Evolutionary conservation across 2,113 vertebrate genomes (phyloP).

Genomic region (Silurus glanis): DNA sequence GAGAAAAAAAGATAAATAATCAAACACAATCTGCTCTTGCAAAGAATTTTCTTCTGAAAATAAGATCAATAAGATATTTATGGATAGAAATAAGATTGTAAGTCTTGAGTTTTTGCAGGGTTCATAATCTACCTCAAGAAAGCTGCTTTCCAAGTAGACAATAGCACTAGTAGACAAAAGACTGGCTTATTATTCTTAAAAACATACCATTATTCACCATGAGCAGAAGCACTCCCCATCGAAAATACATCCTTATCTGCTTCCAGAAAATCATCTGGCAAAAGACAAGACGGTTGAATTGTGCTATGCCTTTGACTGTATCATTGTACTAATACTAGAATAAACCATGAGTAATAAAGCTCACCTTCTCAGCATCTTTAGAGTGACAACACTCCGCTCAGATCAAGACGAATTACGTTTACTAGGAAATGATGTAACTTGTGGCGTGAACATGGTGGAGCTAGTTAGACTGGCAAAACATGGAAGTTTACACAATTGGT

Average conservation of each 20-base stretch:
- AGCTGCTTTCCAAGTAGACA: not conserved
- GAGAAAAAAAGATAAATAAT: too few relatives aligned
- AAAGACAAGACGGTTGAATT: not conserved
- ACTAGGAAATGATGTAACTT: constrained; percentile 39
- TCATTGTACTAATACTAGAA: not conserved
- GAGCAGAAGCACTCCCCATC: constrained; percentile 4
- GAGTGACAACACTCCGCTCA: not conserved
- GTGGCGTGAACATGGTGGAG: not conserved
- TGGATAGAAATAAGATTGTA: too few relatives aligned
- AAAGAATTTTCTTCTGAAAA: too few relatives aligned
- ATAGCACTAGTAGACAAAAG: not conserved
- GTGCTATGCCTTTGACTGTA: not conserved
- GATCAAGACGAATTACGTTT: not conserved
- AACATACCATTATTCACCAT: constrained; percentile 41
- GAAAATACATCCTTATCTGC: constrained; percentile 20
- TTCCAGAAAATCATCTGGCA: constrained; percentile 20
- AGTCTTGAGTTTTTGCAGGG: too few relatives aligned
- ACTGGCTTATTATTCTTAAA: not conserved
- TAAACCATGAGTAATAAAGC: not conserved
- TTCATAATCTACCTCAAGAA: not conserved
- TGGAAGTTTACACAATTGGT: not conserved
- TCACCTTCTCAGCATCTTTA: constrained; percentile 1
- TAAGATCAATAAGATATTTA: too few relatives aligned
- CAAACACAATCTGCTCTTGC: too few relatives aligned
- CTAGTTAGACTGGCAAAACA: not conserved